A percentile compares a stretch with the other conserved stretches of the same genome.
Evolutionary conservation across 2,113 vertebrate species (phyloP).

Genomic region (Anser cygnoides): DNA sequence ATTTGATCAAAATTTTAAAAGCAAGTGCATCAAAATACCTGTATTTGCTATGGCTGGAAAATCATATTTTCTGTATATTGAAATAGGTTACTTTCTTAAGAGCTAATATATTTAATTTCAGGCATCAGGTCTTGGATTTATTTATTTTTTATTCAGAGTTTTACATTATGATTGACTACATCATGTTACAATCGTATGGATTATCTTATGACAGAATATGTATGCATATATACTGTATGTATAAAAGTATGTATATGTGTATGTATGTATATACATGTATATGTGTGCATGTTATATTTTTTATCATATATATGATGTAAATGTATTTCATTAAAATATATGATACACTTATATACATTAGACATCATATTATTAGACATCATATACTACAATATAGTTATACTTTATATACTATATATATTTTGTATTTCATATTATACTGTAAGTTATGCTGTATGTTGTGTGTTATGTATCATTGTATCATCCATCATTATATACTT

Average conservation of each 20-base stretch:
- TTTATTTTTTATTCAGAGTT: neutral
- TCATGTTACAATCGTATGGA: neutral
- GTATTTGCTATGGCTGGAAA: neutral
- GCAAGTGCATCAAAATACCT: neutral
- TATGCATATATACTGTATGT: neutral
- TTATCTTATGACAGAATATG: neutral
- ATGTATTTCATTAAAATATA: neutral
- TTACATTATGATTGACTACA: neutral
- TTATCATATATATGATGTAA: neutral
- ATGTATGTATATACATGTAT: neutral
- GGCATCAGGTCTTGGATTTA: neutral
- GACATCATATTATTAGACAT: neutral
- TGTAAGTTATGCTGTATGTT: neutral
- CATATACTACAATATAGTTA: neutral
- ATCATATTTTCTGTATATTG: neutral
- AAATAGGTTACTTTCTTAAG: neutral
- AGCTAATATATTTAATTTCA: neutral
- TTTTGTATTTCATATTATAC: neutral
- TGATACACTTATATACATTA: neutral
- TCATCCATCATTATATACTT: neutral
- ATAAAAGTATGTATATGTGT: neutral
- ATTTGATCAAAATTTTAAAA: neutral
- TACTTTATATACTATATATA: neutral
- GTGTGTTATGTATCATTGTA: neutral
- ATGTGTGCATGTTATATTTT: neutral